These are phyloP conservation scores for Pachypanchax playfairii DNA, from an alignment of 2,113 vertebrate genomes.

Conservation along the genomic window DNA sequence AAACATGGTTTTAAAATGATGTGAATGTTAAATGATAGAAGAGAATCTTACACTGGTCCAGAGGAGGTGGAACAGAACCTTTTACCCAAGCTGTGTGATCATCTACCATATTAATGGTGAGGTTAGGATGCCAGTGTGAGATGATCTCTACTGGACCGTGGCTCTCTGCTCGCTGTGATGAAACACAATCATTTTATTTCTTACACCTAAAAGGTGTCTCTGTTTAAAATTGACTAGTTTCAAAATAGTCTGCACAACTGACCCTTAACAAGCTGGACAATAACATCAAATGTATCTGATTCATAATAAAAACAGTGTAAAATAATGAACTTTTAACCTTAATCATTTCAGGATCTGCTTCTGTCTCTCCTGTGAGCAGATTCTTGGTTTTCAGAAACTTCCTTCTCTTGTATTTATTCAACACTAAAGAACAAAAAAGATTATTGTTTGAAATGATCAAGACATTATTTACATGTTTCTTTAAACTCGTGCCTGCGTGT, in stretches of 20 bases:
- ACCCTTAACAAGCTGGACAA: too few relatives aligned
- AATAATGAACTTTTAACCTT: slow-evolving; percentile 78
- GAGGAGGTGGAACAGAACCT: slow-evolving; percentile 91
- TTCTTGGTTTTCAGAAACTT: slow-evolving; percentile 96
- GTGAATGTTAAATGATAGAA: neutral
- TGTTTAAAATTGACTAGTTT: too few relatives aligned
- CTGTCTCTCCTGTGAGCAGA: slow-evolving; percentile 91
- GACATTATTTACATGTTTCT: neutral
- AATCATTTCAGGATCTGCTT: slow-evolving; percentile 94
- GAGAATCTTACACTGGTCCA: slow-evolving; percentile 88
- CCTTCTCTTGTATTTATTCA: slow-evolving; percentile 94
- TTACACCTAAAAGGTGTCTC: too few relatives aligned
- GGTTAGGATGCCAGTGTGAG: slow-evolving; percentile 96
- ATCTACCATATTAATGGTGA: slow-evolving; percentile 96
- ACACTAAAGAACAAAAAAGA: slow-evolving; percentile 78
- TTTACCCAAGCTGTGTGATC: slow-evolving; percentile 98
- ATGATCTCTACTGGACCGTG: slow-evolving; percentile 93
- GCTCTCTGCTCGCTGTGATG: slow-evolving; percentile 88
- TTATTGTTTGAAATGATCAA: neutral
- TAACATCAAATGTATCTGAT: too few relatives aligned
- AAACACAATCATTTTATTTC: too few relatives aligned
- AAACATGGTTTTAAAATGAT: slow-evolving; percentile 2
- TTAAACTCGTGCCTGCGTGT: neutral
- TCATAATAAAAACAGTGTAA: neutral
- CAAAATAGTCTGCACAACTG: too few relatives aligned